Conservation (phyloP, 2,888 invertebrate species). For the Salpingus planirostris region DNA sequence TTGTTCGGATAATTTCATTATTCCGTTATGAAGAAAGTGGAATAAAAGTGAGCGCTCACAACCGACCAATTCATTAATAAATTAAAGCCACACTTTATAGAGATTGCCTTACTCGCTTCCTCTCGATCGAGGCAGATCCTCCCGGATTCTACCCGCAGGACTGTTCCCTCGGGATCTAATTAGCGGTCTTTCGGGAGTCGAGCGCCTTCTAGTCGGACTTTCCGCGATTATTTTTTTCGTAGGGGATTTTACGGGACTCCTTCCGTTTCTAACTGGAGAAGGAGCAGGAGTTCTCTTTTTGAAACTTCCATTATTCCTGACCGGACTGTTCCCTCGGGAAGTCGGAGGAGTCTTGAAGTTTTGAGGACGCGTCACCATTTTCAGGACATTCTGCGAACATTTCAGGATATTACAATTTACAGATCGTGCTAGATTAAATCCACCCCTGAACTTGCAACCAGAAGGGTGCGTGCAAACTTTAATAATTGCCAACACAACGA, state of each 20-base stretch:
- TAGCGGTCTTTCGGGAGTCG: constrained; percentile 10
- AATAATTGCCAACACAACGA: no score
- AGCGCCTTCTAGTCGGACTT: constrained; percentile 17
- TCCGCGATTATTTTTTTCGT: constrained; percentile 8
- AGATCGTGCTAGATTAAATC: no score
- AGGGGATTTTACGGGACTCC: constrained; percentile 10
- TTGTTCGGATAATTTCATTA: no score
- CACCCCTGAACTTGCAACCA: no score
- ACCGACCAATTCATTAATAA: no score
- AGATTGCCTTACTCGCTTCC: constrained; percentile 47
- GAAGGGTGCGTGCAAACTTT: no score
- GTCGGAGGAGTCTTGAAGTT: constrained; percentile 28
- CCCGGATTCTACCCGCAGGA: constrained; percentile 29
- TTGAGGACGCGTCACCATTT: constrained; percentile 31
- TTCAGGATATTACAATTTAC: no score
- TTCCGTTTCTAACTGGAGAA: constrained; percentile 8
- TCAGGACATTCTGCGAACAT: constrained; percentile 3
- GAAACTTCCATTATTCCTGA: constrained; percentile 14
- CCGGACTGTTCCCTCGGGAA: constrained; percentile 32
- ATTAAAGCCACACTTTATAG: no score
- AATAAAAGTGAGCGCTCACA: no score
- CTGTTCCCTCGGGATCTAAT: constrained; percentile 36
- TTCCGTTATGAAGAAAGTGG: no score
- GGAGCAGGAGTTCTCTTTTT: constrained; percentile 8
- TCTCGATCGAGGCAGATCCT: constrained; percentile 32